Conservation (phyloP, 1,140 invertebrate genomes). For the Lepidurus arcticus region DNA sequence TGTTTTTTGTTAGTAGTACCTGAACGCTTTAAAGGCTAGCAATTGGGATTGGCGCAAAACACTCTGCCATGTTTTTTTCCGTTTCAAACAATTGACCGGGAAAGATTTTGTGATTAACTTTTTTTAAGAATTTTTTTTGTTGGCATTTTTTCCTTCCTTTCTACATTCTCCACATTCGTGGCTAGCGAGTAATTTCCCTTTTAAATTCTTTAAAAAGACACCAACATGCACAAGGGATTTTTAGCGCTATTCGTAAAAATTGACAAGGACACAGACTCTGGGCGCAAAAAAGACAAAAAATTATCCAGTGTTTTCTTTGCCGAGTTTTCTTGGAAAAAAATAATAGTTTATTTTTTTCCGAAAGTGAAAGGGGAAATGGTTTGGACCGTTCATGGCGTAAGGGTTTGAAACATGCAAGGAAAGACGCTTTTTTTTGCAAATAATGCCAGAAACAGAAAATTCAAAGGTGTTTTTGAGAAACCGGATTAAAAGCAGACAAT, state of each 20-base stretch:
- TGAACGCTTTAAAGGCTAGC: conserved; percentile 21
- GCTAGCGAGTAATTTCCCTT: not conserved
- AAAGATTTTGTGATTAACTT: not conserved
- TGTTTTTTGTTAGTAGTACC: not conserved
- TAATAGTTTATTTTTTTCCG: not conserved
- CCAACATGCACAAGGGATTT: conserved; percentile 15
- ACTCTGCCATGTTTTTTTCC: conserved; percentile 12
- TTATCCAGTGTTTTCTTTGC: not conserved
- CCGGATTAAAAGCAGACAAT: not conserved
- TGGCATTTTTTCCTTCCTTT: not conserved
- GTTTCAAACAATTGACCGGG: conserved; percentile 10
- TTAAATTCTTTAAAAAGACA: conserved; percentile 20
- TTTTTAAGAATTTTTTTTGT: not conserved
- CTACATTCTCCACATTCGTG: not conserved
- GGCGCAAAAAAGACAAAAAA: not conserved
- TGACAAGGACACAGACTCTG: not conserved
- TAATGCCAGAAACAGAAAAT: not conserved
- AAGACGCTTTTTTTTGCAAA: not conserved
- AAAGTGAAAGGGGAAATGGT: not conserved
- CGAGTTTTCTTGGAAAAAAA: not conserved
- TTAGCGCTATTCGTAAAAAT: conserved; percentile 19
- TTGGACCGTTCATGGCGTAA: conserved; percentile 5
- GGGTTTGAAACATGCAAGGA: not conserved
- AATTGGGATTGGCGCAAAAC: conserved; percentile 11
- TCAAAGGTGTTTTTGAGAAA: not conserved